Evolutionary conservation across 2,888 invertebrate species (phyloP), one percentile per base, ranked within the genome.

Genomic region (Rotaria macrura): DNA sequence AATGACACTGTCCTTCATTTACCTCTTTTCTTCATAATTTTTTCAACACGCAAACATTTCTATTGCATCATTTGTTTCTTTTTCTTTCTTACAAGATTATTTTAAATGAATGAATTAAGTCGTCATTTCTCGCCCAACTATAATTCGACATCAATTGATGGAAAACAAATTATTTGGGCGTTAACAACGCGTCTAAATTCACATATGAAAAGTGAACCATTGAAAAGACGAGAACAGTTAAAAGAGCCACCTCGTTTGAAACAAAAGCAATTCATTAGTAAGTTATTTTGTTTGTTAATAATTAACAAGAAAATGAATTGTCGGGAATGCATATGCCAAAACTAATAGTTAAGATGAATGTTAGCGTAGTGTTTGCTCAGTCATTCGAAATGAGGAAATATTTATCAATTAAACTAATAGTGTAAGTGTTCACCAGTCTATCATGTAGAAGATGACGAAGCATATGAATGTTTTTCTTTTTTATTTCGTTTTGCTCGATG

Each of bases 161-260:
- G 74, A 25, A 79, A 79, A 40, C 40, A 79, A 79, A 79, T 79
- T 25, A 43, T 79, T 79, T 79, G 74, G 74, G n/a, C 74, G 9
- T 17, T 20, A 12, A 20, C 25, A 2, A 43, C 4, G 40, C 74
- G 43, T 40, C n/a, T 79, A 1, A 79, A 2, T 79, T 2, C 38
- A 43, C 74, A 40, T 79, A 79, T 79, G 74, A 79, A 79, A 43
- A 79, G 43, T 79, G 74, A 79, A 79, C 74, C 74, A 79, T 79
- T 79, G 23, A 79, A 79, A 43, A 40, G 74, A 79, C 40, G 74
- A 43, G 74, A 79, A 79, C 74, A 79, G 43, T 43, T 40, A 43
- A 43, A 65, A 65, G 29, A 65, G 34, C 65, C 34, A 34, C 65
- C 65, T 14, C 65, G 65, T 29, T 14, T 65, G 47, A 65, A 29